These are phyloP conservation scores for Julus scanicus DNA, from an alignment of 2,888 invertebrate genomes.

Conservation along the genomic window DNA sequence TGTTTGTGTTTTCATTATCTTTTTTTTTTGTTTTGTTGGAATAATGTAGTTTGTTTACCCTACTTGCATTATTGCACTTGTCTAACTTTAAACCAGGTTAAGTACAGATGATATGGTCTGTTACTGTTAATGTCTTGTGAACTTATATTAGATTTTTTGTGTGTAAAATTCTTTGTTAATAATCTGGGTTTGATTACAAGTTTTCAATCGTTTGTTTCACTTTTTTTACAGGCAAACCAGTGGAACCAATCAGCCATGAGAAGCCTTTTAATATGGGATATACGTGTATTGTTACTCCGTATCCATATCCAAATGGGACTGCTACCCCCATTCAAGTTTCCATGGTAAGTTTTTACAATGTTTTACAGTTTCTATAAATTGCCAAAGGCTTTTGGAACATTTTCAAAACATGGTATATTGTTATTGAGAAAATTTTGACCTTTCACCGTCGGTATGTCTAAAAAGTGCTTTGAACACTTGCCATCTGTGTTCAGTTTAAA, in stretches of 20 bases:
- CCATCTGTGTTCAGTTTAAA: not conserved
- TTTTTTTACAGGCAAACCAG: slow-evolving; percentile 63
- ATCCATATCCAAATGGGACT: slow-evolving; percentile 89
- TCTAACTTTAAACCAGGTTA: not conserved
- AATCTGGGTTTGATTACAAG: not conserved
- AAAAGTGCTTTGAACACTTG: not conserved
- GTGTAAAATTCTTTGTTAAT: not conserved
- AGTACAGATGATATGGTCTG: not conserved
- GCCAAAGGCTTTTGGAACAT: not conserved
- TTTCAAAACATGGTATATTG: not conserved
- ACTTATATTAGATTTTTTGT: not conserved
- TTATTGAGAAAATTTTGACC: too few species aligned
- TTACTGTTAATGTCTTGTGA: not conserved
- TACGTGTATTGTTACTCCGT: slow-evolving; percentile 80
- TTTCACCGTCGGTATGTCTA: not conserved
- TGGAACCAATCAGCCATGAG: slow-evolving; percentile 82
- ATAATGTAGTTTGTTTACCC: not conserved
- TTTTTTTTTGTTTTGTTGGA: too few species aligned
- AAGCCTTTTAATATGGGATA: slow-evolving; percentile 91
- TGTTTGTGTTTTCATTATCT: not conserved
- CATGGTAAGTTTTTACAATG: slow-evolving; percentile 76
- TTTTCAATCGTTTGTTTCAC: not conserved
- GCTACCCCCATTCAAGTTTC: slow-evolving; percentile 86
- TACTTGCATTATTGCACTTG: not conserved
- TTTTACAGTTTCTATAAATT: not conserved